These are phyloP conservation scores for Brachylomia viminalis DNA, from an alignment of 2,888 invertebrate species.

Conservation along the genomic window DNA sequence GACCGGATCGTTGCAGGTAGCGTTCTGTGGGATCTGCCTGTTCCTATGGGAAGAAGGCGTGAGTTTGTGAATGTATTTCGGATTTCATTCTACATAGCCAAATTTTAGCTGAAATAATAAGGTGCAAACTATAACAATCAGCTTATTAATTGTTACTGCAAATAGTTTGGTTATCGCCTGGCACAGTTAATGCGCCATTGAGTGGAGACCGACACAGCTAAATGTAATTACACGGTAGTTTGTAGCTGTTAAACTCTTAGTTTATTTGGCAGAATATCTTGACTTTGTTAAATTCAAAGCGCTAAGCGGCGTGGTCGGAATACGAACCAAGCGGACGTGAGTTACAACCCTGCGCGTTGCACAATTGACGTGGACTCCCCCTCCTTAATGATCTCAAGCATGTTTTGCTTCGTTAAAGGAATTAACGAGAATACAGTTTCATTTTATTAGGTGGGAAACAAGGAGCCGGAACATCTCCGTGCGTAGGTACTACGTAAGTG, in stretches of 20 bases:
- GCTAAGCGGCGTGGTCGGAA: not conserved
- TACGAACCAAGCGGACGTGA: not conserved
- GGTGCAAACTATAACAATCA: not conserved
- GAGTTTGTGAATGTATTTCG: not conserved
- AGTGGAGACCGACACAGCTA: constrained; percentile 4
- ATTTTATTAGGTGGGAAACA: no score
- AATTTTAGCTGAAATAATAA: constrained; percentile 4
- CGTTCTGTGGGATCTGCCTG: no score
- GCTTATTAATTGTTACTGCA: constrained; percentile 24
- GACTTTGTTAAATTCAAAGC: constrained; percentile 13
- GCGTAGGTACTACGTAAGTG: no score
- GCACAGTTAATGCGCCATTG: constrained; percentile 21
- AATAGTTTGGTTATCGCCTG: constrained; percentile 28
- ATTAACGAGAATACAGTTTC: no score
- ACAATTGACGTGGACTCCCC: no score
- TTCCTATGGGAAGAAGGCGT: no score
- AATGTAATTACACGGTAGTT: constrained; percentile 26
- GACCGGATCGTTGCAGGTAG: no score
- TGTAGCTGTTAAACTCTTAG: constrained; percentile 9
- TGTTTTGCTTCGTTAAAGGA: no score
- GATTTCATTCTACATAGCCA: not conserved
- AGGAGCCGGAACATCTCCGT: no score
- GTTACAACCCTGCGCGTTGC: not conserved
- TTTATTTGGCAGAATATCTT: constrained; percentile 11
- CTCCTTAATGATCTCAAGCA: no score